Evolutionary conservation across 2,888 invertebrate species (phyloP), one percentile per base, ranked within the genome.

Genomic region (Clitarchus hookeri): DNA sequence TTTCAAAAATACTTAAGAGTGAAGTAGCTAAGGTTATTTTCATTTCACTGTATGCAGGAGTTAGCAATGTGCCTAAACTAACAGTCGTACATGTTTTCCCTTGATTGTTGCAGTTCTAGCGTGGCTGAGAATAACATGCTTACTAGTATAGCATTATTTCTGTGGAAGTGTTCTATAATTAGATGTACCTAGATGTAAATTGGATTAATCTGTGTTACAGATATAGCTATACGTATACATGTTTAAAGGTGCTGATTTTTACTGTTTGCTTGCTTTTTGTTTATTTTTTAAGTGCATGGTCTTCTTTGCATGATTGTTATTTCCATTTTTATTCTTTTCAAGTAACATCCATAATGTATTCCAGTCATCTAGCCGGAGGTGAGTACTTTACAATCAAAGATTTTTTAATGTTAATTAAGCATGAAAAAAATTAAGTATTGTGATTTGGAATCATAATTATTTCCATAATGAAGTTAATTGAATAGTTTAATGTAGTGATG

Each of bases 301-400:
- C 84, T 86, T 85, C 78, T 85, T 25, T 85, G 87, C 85, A 44
- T 85, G 85, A 78, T 79, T 84, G 53, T 36, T 84, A 84, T 87
- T 88, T 82, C 82, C 16, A 13, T 11, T 82, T 86, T 86, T 88
- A 87, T 88, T 65, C 87, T 87, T 88, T 89, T 88, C 88, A 89
- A 89, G 89, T 89, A 87, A 87, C 89, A 36, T 85, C 88, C 87
- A 89, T 90, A 88, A 89, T 88, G 88, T 90, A 89, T 88, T 88
- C 89, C 84, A 89, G 89, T 83, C 87, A 88, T 84, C 87, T 88
- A 87, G 89, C 88, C 87, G 89, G 88, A 87, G 90, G 90, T 90
- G 89, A 89, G 90, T 89, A 82, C 82, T 27, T 82, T 82, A 16
- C 48, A 48, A 36, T 36, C 36, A 36, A 36, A 36, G 36, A 36